phyloP scores from a whole-genome alignment of 2,888 invertebrate species.

The Chromoteleia sp. region DNA sequence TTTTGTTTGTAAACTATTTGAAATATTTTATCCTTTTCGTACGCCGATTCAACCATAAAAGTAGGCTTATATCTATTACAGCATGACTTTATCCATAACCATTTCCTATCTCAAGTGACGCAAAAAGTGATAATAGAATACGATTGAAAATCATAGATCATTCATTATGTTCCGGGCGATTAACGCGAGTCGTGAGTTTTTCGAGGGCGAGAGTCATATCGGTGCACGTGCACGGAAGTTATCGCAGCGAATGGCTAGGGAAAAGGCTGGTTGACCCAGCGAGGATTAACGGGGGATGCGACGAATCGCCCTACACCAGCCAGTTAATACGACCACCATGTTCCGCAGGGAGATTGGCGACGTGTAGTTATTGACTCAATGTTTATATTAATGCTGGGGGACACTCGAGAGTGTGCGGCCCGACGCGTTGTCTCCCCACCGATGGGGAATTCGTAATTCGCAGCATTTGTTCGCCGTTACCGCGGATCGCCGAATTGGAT shows the following conservation, averaged over 20 bases:
- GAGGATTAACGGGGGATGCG: constrained; percentile 45
- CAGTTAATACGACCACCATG: constrained; percentile 73
- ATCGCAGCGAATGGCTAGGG: constrained; percentile 69
- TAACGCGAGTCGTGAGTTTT: constrained; percentile 58
- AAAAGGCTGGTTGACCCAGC: constrained; percentile 50
- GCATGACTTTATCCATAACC: constrained; percentile 23
- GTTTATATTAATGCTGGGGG: constrained; percentile 75
- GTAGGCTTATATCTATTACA: background rate
- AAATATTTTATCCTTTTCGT: too few relatives aligned
- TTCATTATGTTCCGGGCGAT: constrained; percentile 68
- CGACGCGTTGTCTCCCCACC: constrained; percentile 47
- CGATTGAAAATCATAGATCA: constrained; percentile 63
- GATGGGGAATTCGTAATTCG: constrained; percentile 79
- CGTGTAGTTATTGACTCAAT: constrained; percentile 73
- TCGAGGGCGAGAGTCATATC: constrained; percentile 61
- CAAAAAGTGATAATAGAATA: constrained; percentile 65
- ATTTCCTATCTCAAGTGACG: constrained; percentile 47
- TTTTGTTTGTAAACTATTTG: too few relatives aligned
- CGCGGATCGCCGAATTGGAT: constrained; percentile 77
- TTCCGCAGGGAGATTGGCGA: constrained; percentile 69
- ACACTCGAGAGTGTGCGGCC: constrained; percentile 58
- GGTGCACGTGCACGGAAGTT: constrained; percentile 74
- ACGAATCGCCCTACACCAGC: constrained; percentile 67
- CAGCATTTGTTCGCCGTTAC: constrained; percentile 79
- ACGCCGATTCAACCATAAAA: constrained; percentile 20